Percentiles rank a stretch among this genome's conserved stretches.
These are phyloP conservation scores for Hyles lineata DNA, from an alignment of 2,888 invertebrate species.

Conservation along the genomic window DNA sequence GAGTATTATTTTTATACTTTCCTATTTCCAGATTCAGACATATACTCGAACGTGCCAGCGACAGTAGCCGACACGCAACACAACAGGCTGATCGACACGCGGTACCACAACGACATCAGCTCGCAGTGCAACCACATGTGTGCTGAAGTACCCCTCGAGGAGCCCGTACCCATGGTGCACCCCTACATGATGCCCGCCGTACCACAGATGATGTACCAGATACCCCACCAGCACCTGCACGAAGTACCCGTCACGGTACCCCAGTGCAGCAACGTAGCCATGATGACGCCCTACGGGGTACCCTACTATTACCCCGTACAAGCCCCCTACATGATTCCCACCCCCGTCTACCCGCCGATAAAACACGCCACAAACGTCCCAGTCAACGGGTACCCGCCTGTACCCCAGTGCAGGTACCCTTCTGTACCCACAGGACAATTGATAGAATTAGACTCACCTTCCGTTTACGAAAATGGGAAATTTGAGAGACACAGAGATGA, in stretches of 20 bases:
- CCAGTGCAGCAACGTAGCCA: conserved; percentile 60
- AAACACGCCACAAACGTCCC: conserved; percentile 78
- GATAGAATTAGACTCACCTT: conserved; percentile 86
- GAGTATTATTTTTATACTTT: conserved; percentile 6
- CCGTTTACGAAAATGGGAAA: conserved; percentile 72
- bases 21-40: conserved; percentile 64
- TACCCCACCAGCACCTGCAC: conserved; percentile 52
- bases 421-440: conserved; percentile 88
- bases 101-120: conserved; percentile 48
- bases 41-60: conserved; percentile 73
- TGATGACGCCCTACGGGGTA: conserved; percentile 73
- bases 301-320: conserved; percentile 79
- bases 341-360: conserved; percentile 74
- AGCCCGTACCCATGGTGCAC: conserved; percentile 54
- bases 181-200: conserved; percentile 56
- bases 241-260: conserved; percentile 56
- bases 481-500: conserved; percentile 65
- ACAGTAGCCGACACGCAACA: conserved; percentile 55
- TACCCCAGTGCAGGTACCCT: conserved; percentile 72
- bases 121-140: conserved; percentile 55
- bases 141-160: conserved; percentile 55
- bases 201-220: conserved; percentile 63
- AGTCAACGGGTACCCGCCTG: conserved; percentile 77
- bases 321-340: conserved; percentile 77
- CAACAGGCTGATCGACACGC: conserved; percentile 50